Evolutionary conservation across 2,888 invertebrate genomes (phyloP).

Genomic region (Quadroppia sp.): DNA sequence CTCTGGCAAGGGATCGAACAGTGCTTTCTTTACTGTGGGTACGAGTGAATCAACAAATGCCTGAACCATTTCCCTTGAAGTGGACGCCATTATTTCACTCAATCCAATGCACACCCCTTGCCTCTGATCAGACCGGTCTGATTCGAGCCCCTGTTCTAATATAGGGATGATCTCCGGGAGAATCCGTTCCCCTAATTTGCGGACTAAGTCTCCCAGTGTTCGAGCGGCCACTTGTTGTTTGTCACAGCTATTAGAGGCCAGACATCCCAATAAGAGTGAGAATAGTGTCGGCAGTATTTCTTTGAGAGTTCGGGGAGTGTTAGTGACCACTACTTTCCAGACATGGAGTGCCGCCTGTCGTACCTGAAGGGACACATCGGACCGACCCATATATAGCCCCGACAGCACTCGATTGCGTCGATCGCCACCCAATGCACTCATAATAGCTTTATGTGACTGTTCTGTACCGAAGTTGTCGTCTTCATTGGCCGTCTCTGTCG

Average conservation of each 20-base stretch:
- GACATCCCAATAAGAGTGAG: slow-evolving; percentile 80
- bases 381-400: slow-evolving; percentile 93
- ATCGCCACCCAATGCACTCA: slow-evolving; percentile 79
- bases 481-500: slow-evolving; percentile 94
- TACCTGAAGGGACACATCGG: slow-evolving; percentile 93
- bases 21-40: slow-evolving; percentile 89
- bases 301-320: slow-evolving; percentile 90
- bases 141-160: slow-evolving; percentile 84
- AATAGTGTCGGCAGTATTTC: slow-evolving; percentile 95
- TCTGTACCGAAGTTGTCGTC: slow-evolving; percentile 99
- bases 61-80: slow-evolving; percentile 87
- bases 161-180: slow-evolving; percentile 97
- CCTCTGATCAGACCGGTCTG: slow-evolving; percentile 85
- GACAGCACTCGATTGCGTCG: slow-evolving; percentile 86
- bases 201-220: slow-evolving; percentile 91
- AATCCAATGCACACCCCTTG: slow-evolving; percentile 98
- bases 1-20: slow-evolving; percentile 88
- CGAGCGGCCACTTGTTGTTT: slow-evolving; percentile 93
- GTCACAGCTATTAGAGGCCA: slow-evolving; percentile 93
- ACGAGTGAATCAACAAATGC: slow-evolving; percentile 81
- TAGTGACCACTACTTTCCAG: slow-evolving; percentile 98
- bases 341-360: slow-evolving; percentile 96
- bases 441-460: slow-evolving; percentile 83
- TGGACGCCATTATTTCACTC: slow-evolving; percentile 95
- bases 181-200: slow-evolving; percentile 95